phyloP scores from a whole-genome alignment of 1,140 invertebrate species.

The Polyergus mexicanus region DNA sequence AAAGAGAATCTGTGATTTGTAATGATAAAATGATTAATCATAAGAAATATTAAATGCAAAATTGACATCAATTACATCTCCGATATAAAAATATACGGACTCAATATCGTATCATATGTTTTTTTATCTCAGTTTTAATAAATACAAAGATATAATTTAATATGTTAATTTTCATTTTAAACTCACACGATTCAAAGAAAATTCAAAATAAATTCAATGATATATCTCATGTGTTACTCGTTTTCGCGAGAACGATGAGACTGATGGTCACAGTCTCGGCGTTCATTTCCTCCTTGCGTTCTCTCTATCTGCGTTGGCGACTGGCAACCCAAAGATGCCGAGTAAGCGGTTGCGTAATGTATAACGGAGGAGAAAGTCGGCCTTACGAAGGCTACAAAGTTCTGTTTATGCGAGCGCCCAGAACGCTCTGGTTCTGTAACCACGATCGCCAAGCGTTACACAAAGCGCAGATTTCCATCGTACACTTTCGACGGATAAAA shows the following conservation, averaged over 20 bases:
- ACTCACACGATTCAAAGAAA: neutral
- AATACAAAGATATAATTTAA: constrained; percentile 3
- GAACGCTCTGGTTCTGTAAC: constrained; percentile 31
- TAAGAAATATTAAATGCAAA: neutral
- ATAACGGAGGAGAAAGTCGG: constrained; percentile 69
- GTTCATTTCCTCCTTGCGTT: constrained; percentile 8
- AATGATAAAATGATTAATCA: constrained; percentile 5
- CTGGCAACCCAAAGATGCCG: constrained; percentile 61
- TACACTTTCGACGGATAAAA: constrained; percentile 60
- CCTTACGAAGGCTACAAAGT: constrained; percentile 55
- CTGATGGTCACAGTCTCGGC: constrained; percentile 28
- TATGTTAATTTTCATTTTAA: neutral
- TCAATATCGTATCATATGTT: neutral
- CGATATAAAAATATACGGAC: neutral
- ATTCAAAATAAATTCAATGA: neutral
- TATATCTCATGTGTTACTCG: neutral
- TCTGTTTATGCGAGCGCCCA: constrained; percentile 47
- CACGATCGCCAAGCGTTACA: constrained; percentile 29
- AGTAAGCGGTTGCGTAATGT: constrained; percentile 66
- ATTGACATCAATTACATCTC: constrained; percentile 14
- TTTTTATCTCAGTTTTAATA: neutral
- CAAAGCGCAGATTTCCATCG: constrained; percentile 55
- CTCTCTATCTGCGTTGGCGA: constrained; percentile 50
- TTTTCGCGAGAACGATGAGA: constrained; percentile 20
- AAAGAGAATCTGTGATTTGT: neutral